Evolutionary conservation across 2,797 vertebrate species (phyloP), one percentile per base, ranked within the genome.

Genomic region (Cryptoprocta ferox): DNA sequence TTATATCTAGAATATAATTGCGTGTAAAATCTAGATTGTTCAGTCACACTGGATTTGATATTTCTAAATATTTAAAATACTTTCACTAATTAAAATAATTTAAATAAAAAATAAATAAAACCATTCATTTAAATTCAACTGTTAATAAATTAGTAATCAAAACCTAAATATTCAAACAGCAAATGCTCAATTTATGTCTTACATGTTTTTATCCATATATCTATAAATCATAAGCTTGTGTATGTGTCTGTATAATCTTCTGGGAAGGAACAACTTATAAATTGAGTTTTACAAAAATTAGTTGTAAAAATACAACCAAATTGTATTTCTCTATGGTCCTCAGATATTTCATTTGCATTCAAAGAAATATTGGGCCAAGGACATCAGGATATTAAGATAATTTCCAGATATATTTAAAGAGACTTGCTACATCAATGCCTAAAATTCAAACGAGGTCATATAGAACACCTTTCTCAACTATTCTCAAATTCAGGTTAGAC

Each of bases 381-480:
- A 85, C 95, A 96, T 19, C 16, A 63, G 18, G 45, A 75, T 93
- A 79, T 83, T 92, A 35, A 91, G 37, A 42, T 15, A 86, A 73
- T 92, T 94, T 95, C 42, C 32, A 94, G 39, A 95, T 65, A 68
- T 95, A 94, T 88, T 96, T 95, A 88, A 82, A 89, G 48, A 95
- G 61, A 78, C 50, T 84, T 94, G 45, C 45, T 94, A 3, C 94
- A 97, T 88, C 97, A 95, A 93, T 93, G 85, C 89, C 71, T 97
- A 56, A 76, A 95, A 95, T 96, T 95, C 78, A 97, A 98, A 98
- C 71, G 92, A 98, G 98, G 98, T 97, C 98, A 97, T 63, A 84
- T 12, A 59, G 80, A 95, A 71, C 59, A 95, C 92, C 56, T 94
- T 96, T 97, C 89, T 97, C 80, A 92, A 95, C 95, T 97, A 65